A percentile compares a stretch with the other conserved stretches of the same genome.
Conservation (phyloP, 1,140 invertebrate genomes). For the Drosophila leontia region DNA sequence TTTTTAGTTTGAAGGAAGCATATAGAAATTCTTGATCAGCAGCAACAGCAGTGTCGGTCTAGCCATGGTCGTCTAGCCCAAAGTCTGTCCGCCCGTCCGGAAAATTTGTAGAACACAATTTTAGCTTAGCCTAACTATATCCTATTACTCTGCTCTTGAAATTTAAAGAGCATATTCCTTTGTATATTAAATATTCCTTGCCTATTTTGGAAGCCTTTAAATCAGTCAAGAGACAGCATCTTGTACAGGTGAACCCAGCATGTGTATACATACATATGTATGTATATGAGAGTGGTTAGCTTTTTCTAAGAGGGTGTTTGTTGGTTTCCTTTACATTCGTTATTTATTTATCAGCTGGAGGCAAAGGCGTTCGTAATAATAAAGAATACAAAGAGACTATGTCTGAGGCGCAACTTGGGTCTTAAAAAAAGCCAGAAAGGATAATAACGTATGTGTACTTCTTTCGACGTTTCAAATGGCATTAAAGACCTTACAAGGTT, state of each 20-base stretch:
- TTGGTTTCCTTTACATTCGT: constrained; percentile 8
- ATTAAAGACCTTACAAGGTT: constrained; percentile 1
- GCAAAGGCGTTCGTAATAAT: constrained; percentile 10
- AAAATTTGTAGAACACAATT: too few species aligned
- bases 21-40: too few species aligned
- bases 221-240: not conserved
- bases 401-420: constrained; percentile 18
- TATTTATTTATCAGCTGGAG: constrained; percentile 16
- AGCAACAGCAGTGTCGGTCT: too few species aligned
- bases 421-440: constrained; percentile 9
- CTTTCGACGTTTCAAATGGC: not conserved
- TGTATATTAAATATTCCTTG: not conserved
- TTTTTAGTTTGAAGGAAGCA: too few species aligned
- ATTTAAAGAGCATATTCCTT: not conserved
- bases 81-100: too few species aligned
- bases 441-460: constrained; percentile 13
- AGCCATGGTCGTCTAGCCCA: too few species aligned
- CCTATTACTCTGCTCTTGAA: not conserved
- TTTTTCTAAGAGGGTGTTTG: not conserved
- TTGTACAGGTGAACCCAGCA: constrained; percentile 1
- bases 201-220: not conserved
- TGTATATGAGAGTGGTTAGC: not conserved
- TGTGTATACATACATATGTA: not conserved
- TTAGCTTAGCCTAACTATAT: not conserved
- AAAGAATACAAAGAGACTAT: constrained; percentile 12